Evolutionary conservation across 1,140 invertebrate species (phyloP).

Genomic region (Bemisia tabaci): DNA sequence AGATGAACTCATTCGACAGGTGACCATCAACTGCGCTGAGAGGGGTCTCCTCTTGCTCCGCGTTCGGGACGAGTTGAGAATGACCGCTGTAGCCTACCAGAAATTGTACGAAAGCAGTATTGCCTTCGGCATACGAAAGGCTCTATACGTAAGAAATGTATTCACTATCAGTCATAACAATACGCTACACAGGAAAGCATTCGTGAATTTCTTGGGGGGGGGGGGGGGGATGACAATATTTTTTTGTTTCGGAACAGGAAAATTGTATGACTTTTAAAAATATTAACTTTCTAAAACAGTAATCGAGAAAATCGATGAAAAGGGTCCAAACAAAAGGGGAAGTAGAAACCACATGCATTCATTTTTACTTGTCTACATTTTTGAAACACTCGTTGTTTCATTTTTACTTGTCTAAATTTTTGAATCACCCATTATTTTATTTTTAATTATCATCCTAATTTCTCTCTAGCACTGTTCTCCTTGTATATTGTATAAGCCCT

Average conservation of each 20-base stretch:
- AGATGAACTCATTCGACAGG: constrained; percentile 88
- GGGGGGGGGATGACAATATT: too few species aligned
- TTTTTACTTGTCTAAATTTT: too few species aligned
- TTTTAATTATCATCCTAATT: too few species aligned
- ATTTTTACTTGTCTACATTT: too few species aligned
- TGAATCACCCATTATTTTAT: too few species aligned
- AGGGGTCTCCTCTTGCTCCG: constrained; percentile 82
- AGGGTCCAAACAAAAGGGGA: background rate
- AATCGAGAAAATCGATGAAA: background rate
- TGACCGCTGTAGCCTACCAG: constrained; percentile 90
- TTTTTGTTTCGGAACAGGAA: background rate
- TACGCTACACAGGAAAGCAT: constrained; percentile 1
- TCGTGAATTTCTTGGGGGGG: background rate
- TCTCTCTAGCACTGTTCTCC: too few species aligned
- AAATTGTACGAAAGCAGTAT: constrained; percentile 94
- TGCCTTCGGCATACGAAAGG: constrained; percentile 95
- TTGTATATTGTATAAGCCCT: too few species aligned
- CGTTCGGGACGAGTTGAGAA: constrained; percentile 86
- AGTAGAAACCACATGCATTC: too few species aligned
- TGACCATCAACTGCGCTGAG: constrained; percentile 95
- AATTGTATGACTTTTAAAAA: background rate
- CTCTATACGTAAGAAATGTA: constrained; percentile 56
- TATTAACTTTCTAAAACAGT: background rate
- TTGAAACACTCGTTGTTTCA: too few species aligned
- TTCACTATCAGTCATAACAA: constrained; percentile 7